Percentiles rank a stretch among this genome's conserved stretches.
These are phyloP conservation scores for Nothoprocta pentlandii DNA, from an alignment of 2,113 vertebrate species.

Conservation along the genomic window DNA sequence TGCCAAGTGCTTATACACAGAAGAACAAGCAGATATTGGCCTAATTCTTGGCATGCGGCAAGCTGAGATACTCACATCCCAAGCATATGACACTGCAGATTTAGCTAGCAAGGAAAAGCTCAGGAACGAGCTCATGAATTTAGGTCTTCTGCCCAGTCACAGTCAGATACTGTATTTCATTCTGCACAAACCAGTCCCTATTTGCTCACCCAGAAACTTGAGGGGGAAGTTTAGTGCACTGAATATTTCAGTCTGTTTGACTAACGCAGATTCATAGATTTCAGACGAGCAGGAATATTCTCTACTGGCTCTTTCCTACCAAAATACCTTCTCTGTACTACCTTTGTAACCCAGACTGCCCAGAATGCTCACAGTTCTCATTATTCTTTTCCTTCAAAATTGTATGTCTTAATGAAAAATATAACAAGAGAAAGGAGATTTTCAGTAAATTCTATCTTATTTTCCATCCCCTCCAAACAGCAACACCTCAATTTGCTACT, in stretches of 20 bases:
- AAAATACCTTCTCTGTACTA: background rate
- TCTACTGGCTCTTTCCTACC: background rate
- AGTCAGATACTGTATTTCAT: background rate
- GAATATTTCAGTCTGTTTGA: background rate
- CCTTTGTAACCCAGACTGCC: background rate
- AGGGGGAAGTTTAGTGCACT: background rate
- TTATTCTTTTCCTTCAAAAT: background rate
- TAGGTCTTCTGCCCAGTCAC: background rate
- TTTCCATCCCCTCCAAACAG: background rate
- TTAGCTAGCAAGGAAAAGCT: background rate
- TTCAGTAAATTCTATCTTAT: background rate
- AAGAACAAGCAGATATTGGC: slow-evolving; percentile 5
- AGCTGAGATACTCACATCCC: background rate
- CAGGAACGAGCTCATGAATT: background rate
- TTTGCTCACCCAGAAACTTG: background rate
- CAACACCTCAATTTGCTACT: background rate
- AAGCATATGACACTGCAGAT: background rate
- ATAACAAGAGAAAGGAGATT: background rate
- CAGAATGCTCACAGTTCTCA: background rate
- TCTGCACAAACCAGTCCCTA: background rate
- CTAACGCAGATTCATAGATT: background rate
- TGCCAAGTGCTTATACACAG: background rate
- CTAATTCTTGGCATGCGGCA: background rate
- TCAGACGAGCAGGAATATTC: background rate
- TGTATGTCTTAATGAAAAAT: background rate